Base-by-base conservation (phyloP, 2,888 invertebrate species). In the Augiades crinisus region DNA sequence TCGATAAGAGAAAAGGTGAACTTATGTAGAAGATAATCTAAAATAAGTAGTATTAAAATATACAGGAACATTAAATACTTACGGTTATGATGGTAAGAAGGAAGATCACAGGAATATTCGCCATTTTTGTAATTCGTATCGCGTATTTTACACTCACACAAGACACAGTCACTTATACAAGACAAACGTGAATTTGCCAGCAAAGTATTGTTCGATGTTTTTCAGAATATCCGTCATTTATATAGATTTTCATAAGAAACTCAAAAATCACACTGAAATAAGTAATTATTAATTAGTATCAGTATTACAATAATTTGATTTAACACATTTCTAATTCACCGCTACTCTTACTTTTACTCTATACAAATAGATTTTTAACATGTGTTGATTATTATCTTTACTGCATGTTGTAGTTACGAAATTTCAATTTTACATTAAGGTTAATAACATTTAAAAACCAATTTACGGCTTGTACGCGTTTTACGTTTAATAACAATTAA, bases 181-280 rank as follows among this genome's bases (percentile, higher is more conserved):
- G 68, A 74, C 81, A 81, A 87, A 83, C 55, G 51, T 54, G 34
- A 60, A 65, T 74, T 86, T 81, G 78, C 72, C 78, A 72, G 75
- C 56, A 72, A 83, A 83, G 83, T 80, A 72, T 58, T 61, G 67
- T 70, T 74, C 67, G 66, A 58, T 54, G 47, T 57, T 33, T 24
- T 36, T 44, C 36, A 30, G 36, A 37, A 5, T 8, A 59, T 58
- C 55, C 60, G 54, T 44, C 58, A 56, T 61, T 43, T 57, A 55
- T 59, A 60, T 63, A 61, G 43, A 37, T 44, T 49, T 49, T 43
- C 34, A 22, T 7, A 8, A 24, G 34, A 49, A 34, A 34, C 34
- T 43, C 27, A 4, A 34, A 36, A 13, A 13, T 0, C 14, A 34
- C 31, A 36, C 16, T n/a, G n/a, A n/a, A 13, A 22, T 22, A 21